Evolutionary conservation across 2,113 vertebrate species (phyloP).

Genomic region (Corvus moneduloides): DNA sequence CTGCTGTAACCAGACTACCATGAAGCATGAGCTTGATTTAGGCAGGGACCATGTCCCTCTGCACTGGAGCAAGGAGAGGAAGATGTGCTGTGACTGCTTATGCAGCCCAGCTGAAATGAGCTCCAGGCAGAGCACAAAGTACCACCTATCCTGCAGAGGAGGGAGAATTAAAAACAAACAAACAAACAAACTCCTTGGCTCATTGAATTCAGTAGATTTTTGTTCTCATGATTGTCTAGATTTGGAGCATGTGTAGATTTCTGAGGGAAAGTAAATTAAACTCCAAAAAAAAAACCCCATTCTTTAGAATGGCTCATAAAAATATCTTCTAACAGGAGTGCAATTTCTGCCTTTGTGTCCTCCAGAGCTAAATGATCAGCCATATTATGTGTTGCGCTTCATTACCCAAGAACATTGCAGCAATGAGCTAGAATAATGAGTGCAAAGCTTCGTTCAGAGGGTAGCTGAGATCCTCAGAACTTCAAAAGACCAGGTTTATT

Average conservation of each 20-base stretch:
- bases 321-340: neutral
- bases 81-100: neutral
- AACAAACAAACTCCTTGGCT: neutral
- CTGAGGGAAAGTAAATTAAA: neutral
- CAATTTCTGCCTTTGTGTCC: neutral
- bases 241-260: neutral
- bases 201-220: neutral
- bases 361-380: constrained; percentile 5
- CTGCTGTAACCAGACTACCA: neutral
- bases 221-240: neutral
- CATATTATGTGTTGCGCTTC: neutral
- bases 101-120: neutral
- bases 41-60: neutral
- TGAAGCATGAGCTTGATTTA: neutral
- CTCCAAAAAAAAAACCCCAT: neutral
- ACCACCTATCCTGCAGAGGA: neutral
- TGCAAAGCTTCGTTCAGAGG: neutral
- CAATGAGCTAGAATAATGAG: neutral
- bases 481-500: neutral
- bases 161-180: neutral
- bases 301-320: neutral
- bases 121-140: neutral
- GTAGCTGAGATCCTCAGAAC: neutral
- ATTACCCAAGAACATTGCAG: constrained; percentile 24
- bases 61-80: neutral